Conservation (phyloP, 2,113 vertebrate genomes). For the Eonycteris spelaea region DNA sequence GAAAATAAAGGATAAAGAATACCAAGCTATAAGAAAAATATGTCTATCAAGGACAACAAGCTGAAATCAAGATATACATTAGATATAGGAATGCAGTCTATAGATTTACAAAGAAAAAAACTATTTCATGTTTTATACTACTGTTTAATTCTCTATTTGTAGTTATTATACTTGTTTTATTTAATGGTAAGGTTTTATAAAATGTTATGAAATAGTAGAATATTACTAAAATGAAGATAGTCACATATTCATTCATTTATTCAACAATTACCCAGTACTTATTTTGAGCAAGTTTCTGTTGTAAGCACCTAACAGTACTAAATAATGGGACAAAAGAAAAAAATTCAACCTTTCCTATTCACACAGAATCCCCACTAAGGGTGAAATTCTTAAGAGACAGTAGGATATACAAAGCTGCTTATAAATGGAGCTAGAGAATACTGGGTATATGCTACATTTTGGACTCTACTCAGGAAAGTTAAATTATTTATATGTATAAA, state of each 20-base stretch:
- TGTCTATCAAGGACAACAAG: not conserved
- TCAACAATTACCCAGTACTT: slow-evolving; percentile 13
- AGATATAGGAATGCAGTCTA: not conserved
- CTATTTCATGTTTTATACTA: not conserved
- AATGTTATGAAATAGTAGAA: not conserved
- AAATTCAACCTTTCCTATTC: not conserved
- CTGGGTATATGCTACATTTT: not conserved
- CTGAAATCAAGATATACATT: not conserved
- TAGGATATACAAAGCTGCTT: not conserved
- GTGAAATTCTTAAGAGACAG: not conserved
- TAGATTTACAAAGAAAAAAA: not conserved
- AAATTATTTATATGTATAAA: not conserved
- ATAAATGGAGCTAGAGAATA: not conserved
- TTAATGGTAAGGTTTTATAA: slow-evolving; percentile 4
- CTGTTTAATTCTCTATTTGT: not conserved
- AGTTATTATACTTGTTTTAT: not conserved
- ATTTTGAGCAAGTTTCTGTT: not conserved
- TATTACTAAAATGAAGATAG: slow-evolving; percentile 7
- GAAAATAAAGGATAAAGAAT: not conserved
- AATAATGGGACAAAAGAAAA: not conserved
- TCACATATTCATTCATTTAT: slow-evolving; percentile 16
- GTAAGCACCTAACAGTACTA: not conserved
- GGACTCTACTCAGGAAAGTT: not conserved
- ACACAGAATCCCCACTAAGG: not conserved
- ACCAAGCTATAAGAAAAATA: not conserved